Evolutionary conservation across 2,113 vertebrate species (phyloP).

Genomic region (Chloropsis hardwickii): DNA sequence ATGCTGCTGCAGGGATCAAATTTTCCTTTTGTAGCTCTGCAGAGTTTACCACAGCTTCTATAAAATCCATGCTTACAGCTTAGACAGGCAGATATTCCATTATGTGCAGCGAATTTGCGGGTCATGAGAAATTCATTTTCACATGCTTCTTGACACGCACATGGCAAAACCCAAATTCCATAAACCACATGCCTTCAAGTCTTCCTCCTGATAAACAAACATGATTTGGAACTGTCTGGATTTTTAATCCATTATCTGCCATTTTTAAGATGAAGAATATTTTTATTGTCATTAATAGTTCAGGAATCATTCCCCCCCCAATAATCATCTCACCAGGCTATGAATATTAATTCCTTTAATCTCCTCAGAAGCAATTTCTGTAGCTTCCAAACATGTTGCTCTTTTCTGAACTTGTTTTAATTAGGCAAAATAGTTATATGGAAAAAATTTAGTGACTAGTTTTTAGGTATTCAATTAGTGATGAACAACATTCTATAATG

Average conservation of each 20-base stretch:
- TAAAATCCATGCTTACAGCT: not conserved
- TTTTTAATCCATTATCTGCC: not conserved
- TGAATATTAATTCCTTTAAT: conserved; percentile 24
- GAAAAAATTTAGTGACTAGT: not conserved
- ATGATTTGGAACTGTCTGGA: not conserved
- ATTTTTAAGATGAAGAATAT: not conserved
- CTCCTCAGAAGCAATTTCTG: not conserved
- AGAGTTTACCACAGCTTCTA: not conserved
- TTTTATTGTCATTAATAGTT: not conserved
- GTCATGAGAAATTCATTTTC: not conserved
- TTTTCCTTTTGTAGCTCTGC: not conserved
- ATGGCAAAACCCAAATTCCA: not conserved
- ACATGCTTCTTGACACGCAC: not conserved
- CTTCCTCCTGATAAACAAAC: not conserved
- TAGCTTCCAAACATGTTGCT: not conserved
- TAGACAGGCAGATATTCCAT: not conserved
- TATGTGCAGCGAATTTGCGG: fast-evolving
- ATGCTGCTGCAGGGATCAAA: not conserved
- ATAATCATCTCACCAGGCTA: not conserved
- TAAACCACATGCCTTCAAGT: not conserved
- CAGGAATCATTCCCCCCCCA: not conserved
- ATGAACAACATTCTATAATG: not conserved
- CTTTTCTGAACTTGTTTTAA: not conserved
- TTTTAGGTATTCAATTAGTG: not conserved
- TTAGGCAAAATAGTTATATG: not conserved